Percentiles rank a stretch among this genome's conserved stretches.
Conservation (phyloP, 2,888 invertebrate genomes). For the Drosophila acutilabella region DNA sequence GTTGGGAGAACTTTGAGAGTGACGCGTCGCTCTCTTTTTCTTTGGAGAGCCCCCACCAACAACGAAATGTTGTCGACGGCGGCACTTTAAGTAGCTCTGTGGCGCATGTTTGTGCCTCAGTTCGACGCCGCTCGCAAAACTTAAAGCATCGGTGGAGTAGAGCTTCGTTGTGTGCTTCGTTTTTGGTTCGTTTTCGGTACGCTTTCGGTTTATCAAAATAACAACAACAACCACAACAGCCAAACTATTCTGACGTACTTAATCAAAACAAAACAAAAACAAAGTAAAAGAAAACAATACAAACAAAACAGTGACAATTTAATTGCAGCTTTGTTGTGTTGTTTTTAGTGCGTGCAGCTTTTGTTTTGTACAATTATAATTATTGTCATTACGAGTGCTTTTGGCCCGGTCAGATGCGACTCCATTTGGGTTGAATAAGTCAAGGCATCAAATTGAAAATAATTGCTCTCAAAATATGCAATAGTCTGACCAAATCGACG, state of each 20-base stretch:
- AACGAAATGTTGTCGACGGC: conserved; percentile 10
- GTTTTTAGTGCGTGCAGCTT: conserved; percentile 26
- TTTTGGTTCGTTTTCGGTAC: not conserved
- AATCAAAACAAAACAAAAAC: conserved; percentile 8
- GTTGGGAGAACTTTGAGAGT: conserved; percentile 3
- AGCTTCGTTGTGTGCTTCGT: not conserved
- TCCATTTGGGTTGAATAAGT: conserved; percentile 19
- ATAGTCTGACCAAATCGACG: conserved; percentile 39
- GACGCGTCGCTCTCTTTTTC: not conserved
- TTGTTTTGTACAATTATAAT: conserved; percentile 24
- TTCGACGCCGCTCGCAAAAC: conserved; percentile 46
- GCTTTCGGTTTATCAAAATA: conserved; percentile 27
- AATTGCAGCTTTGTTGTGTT: conserved; percentile 20
- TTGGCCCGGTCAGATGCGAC: conserved; percentile 24
- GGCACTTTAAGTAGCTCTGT: conserved; percentile 45
- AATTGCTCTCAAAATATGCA: conserved; percentile 65
- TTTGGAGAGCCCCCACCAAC: conserved; percentile 26
- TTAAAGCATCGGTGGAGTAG: conserved; percentile 16
- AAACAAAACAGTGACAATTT: conserved; percentile 27
- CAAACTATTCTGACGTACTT: conserved; percentile 26
- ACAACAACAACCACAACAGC: conserved; percentile 12
- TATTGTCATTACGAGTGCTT: conserved; percentile 51
- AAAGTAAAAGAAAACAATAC: not conserved
- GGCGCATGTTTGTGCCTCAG: conserved; percentile 42
- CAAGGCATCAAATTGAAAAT: conserved; percentile 57